Evolutionary conservation across 2,888 invertebrate genomes (phyloP).

Genomic region (Pollenia amentaria): DNA sequence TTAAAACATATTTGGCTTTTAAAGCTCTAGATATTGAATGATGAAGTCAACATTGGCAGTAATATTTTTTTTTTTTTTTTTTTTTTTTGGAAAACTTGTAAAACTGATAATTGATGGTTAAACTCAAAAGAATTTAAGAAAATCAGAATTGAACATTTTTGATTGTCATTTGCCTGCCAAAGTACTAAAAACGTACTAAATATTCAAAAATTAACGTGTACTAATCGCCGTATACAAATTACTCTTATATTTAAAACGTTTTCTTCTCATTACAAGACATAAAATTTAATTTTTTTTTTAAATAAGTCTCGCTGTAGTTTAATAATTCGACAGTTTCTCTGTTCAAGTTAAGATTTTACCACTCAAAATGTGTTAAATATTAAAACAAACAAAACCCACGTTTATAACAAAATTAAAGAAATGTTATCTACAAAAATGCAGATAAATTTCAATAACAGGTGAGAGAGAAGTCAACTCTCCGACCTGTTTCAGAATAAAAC

Average conservation of each 20-base stretch:
- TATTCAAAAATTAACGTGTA: no score
- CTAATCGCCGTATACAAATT: neutral
- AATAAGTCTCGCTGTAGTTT: conserved; percentile 12
- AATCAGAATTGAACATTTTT: no score
- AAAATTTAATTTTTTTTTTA: neutral
- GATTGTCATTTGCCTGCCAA: no score
- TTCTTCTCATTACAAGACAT: neutral
- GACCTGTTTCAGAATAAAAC: conserved; percentile 65
- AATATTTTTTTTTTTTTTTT: no score
- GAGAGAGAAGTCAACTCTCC: conserved; percentile 59
- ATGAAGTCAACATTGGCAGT: no score
- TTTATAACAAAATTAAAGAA: conserved; percentile 57
- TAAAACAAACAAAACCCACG: conserved; percentile 72
- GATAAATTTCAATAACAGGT: conserved; percentile 66
- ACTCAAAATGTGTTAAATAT: conserved; percentile 29
- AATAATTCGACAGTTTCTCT: conserved; percentile 47
- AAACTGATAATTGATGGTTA: no score
- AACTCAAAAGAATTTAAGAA: no score
- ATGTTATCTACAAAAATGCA: conserved; percentile 65
- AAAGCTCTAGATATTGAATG: no score
- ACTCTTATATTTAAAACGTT: neutral
- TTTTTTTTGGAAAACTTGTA: no score
- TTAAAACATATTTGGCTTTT: no score
- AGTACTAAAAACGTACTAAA: no score
- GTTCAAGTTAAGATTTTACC: conserved; percentile 19